Percentiles rank a stretch among this genome's conserved stretches.
Conservation (phyloP, 2,888 invertebrate genomes). For the Matsumyia berberina region DNA sequence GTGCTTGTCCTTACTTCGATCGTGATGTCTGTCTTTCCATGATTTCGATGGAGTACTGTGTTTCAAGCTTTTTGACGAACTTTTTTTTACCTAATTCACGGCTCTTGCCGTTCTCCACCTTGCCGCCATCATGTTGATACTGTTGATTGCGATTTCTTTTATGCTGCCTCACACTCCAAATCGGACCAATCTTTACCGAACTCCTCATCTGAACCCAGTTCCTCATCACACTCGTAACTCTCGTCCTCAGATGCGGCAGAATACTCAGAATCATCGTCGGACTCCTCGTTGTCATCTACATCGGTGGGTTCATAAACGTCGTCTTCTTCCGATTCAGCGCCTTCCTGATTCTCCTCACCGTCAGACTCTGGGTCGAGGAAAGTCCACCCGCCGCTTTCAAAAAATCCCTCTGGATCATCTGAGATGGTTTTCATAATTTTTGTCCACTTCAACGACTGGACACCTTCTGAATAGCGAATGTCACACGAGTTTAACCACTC, state of each 20-base stretch:
- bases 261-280: constrained; percentile 94
- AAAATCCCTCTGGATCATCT: constrained; percentile 99
- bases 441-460: constrained; percentile 99
- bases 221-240: constrained; percentile 89
- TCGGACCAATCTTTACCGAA: constrained; percentile 99
- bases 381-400: constrained; percentile 99
- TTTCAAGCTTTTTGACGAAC: constrained; percentile 84
- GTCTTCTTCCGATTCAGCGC: constrained; percentile 89
- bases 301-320: constrained; percentile 92
- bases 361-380: constrained; percentile 98
- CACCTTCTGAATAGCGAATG: constrained; percentile 98
- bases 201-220: constrained; percentile 94
- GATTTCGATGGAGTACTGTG: constrained; percentile 85
- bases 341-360: constrained; percentile 88
- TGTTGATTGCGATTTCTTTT: constrained; percentile 90
- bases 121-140: constrained; percentile 86
- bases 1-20: constrained; percentile 82
- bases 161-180: constrained; percentile 96
- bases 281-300: constrained; percentile 91
- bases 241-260: constrained; percentile 93
- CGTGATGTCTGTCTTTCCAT: constrained; percentile 82
- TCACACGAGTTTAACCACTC: constrained; percentile 99
- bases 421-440: constrained; percentile 99
- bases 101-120: constrained; percentile 80
- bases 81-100: constrained; percentile 78